Conservation (phyloP, 2,888 invertebrate genomes). For the Lasius platythorax region DNA sequence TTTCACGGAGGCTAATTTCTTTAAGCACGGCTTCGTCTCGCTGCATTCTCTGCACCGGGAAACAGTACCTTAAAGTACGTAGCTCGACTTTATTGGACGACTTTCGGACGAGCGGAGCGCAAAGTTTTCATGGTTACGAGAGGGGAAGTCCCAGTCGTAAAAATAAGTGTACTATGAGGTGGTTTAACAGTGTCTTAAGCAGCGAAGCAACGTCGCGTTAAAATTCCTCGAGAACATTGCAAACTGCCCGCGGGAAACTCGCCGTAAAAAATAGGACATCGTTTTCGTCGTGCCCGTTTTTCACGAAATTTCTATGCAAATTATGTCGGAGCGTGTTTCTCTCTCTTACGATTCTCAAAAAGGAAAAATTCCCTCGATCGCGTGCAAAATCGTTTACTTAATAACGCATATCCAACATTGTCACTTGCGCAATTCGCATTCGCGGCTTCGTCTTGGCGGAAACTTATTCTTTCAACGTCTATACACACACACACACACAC, state of each 20-base stretch:
- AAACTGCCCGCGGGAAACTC: slow-evolving; percentile 52
- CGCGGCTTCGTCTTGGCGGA: background rate
- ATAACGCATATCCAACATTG: slow-evolving; percentile 24
- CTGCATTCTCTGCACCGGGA: slow-evolving; percentile 33
- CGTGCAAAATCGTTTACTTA: background rate
- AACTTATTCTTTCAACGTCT: slow-evolving; percentile 8
- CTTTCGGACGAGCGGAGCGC: slow-evolving; percentile 64
- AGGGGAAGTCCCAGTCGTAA: slow-evolving; percentile 64
- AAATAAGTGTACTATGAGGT: slow-evolving; percentile 71
- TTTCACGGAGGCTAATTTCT: slow-evolving; percentile 56
- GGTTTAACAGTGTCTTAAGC: slow-evolving; percentile 73
- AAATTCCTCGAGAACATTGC: slow-evolving; percentile 60
- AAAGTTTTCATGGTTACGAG: slow-evolving; percentile 65
- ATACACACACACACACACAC: background rate
- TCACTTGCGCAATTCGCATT: slow-evolving; percentile 23
- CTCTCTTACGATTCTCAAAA: background rate
- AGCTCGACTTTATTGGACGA: slow-evolving; percentile 68
- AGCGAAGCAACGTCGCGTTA: slow-evolving; percentile 60
- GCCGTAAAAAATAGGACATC: slow-evolving; percentile 27
- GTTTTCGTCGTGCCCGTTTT: background rate
- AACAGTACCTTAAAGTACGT: slow-evolving; percentile 56
- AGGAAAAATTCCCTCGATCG: background rate
- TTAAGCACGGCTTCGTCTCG: slow-evolving; percentile 60
- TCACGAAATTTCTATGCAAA: slow-evolving; percentile 19
- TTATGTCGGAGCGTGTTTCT: background rate